Percentiles rank a stretch among this genome's conserved stretches.
These are phyloP conservation scores for Sphaerodactylus townsendi DNA, from an alignment of 2,113 vertebrate genomes.

Conservation along the genomic window DNA sequence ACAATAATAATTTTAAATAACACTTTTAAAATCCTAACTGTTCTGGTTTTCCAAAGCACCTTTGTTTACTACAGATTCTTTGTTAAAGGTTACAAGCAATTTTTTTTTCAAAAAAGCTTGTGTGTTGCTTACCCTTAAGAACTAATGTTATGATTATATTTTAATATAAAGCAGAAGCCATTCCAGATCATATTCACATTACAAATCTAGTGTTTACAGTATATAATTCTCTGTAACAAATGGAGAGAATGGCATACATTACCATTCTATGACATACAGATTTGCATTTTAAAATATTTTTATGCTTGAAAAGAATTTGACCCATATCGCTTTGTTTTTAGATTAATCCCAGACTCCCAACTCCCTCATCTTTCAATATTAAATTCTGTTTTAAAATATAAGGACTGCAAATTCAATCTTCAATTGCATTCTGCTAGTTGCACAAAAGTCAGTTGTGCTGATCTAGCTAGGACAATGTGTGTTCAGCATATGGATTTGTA, in stretches of 20 bases:
- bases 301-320: constrained; percentile 66
- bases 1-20: constrained; percentile 17
- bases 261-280: constrained; percentile 63
- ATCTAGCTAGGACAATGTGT: not conserved
- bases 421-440: not conserved
- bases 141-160: constrained; percentile 62
- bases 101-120: constrained; percentile 40
- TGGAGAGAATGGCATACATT: constrained; percentile 65
- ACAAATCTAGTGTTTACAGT: constrained; percentile 57
- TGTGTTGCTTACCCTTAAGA: constrained; percentile 29
- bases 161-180: constrained; percentile 68
- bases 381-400: constrained; percentile 4
- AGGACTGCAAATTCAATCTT: not conserved
- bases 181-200: constrained; percentile 64
- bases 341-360: constrained; percentile 51
- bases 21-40: constrained; percentile 36
- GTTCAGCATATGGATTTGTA: too few species aligned
- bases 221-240: constrained; percentile 71
- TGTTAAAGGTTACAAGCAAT: constrained; percentile 11
- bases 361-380: constrained; percentile 38
- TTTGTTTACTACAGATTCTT: constrained; percentile 46
- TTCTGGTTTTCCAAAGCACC: constrained; percentile 33
- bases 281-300: constrained; percentile 58
- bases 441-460: not conserved
- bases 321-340: constrained; percentile 61